Conservation (phyloP, 2,888 invertebrate species). For the Lepidocyrtinus sp. region DNA sequence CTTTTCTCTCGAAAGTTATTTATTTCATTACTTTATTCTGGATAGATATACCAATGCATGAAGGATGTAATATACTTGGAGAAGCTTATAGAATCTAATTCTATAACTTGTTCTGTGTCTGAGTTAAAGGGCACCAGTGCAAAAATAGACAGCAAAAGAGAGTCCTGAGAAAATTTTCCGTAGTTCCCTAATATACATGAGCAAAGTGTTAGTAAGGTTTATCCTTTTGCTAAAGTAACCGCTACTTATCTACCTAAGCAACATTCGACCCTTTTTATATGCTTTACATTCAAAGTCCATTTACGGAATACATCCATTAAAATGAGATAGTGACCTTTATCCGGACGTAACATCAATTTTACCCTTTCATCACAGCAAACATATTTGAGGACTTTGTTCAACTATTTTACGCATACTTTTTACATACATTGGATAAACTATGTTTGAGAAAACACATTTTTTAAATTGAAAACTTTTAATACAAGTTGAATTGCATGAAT, state of each 20-base stretch:
- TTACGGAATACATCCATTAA: conserved; percentile 57
- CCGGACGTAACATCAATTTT: conserved; percentile 49
- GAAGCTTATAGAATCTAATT: no score
- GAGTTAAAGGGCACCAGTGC: conserved; percentile 55
- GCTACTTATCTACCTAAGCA: no score
- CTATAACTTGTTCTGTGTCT: no score
- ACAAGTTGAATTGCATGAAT: conserved; percentile 4
- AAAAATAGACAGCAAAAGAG: conserved; percentile 58
- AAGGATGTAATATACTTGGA: no score
- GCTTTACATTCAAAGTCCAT: conserved; percentile 32
- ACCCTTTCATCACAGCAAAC: conserved; percentile 46
- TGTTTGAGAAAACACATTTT: neutral
- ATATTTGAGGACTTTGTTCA: conserved; percentile 19
- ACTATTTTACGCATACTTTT: no score
- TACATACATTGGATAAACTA: neutral
- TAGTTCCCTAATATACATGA: no score
- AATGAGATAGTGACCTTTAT: conserved; percentile 58
- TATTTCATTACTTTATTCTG: no score
- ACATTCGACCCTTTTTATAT: neutral
- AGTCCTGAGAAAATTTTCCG: no score
- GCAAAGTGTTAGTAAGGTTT: no score
- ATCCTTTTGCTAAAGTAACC: no score
- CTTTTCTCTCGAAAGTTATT: no score
- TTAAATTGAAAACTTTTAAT: conserved; percentile 21
- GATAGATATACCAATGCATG: no score